These are phyloP conservation scores for Rhinopomastus cyanomelas DNA, from an alignment of 2,113 vertebrate species.

Conservation along the genomic window DNA sequence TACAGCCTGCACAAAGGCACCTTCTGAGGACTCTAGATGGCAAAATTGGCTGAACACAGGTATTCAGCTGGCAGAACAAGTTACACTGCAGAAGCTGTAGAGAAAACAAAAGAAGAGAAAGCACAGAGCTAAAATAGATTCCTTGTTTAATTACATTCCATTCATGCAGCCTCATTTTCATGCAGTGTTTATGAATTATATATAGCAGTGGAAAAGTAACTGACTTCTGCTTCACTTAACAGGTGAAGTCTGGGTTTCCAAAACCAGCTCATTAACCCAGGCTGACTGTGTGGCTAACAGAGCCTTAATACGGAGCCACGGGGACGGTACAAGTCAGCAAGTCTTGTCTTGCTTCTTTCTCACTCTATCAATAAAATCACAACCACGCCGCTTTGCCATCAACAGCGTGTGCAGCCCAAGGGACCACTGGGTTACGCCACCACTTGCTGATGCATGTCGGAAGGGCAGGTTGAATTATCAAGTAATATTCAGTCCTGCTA, in stretches of 20 bases:
- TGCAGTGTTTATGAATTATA: constrained; percentile 13
- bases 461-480: background rate
- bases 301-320: background rate
- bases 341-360: background rate
- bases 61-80: background rate
- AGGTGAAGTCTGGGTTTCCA: background rate
- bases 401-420: background rate
- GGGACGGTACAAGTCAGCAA: too few species aligned
- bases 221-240: constrained; percentile 13
- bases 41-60: background rate
- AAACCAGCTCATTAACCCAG: background rate
- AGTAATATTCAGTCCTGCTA: background rate
- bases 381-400: background rate
- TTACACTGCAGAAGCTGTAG: background rate
- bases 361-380: background rate
- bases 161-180: background rate
- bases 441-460: background rate
- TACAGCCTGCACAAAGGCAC: background rate
- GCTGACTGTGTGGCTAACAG: background rate
- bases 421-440: background rate
- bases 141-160: constrained; percentile 17
- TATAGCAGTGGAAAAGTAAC: constrained; percentile 12
- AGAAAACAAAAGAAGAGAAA: background rate
- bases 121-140: background rate
- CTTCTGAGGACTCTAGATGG: background rate